Evolutionary conservation across 2,888 invertebrate species (phyloP).

Genomic region (Sarcophaga subvicina): DNA sequence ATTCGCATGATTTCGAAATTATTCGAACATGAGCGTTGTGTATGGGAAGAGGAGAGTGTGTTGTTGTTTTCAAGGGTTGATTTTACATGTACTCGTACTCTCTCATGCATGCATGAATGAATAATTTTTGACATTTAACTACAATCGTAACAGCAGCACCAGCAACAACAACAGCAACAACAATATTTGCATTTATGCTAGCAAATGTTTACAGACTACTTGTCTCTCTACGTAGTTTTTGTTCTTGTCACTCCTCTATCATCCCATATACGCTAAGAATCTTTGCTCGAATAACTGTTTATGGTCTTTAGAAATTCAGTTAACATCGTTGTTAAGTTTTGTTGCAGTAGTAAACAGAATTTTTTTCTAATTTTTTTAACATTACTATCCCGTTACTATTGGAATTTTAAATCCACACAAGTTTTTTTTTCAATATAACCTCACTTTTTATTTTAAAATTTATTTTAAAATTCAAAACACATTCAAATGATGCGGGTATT

Average conservation of each 20-base stretch:
- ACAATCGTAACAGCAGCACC: neutral
- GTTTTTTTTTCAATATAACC: neutral
- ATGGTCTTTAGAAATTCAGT: neutral
- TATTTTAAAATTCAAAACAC: neutral
- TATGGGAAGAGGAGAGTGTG: neutral
- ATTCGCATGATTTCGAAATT: neutral
- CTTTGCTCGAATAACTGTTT: neutral
- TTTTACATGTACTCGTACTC: neutral
- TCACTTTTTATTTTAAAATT: too few species aligned
- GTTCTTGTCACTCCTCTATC: too few species aligned
- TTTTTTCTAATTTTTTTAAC: neutral
- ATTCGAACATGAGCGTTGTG: neutral
- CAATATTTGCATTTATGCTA: conserved; percentile 45
- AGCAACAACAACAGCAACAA: neutral
- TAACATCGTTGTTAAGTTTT: neutral
- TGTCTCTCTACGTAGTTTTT: too few species aligned
- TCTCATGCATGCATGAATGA: conserved; percentile 53
- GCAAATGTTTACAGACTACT: neutral
- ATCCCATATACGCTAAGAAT: too few species aligned
- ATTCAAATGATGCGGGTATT: neutral
- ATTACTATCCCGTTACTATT: neutral
- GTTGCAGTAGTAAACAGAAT: neutral
- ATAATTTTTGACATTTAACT: conserved; percentile 58
- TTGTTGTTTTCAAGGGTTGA: neutral
- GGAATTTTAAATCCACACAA: neutral